Base-by-base conservation (phyloP, 2,113 vertebrate species). In the Bucco capensis region DNA sequence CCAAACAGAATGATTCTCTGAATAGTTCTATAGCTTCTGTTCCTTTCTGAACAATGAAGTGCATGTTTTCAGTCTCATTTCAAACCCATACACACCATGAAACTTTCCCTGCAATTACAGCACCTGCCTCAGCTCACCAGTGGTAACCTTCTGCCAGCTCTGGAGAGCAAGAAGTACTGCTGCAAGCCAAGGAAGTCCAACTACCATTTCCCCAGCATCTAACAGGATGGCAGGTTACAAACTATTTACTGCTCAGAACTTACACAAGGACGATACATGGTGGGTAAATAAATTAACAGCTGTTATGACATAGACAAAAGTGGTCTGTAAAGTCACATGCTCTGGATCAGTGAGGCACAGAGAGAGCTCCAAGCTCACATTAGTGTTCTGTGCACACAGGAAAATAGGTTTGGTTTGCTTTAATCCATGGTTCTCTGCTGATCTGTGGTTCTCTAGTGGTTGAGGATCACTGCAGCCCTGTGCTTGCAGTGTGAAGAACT, bases 171-270 rank as follows among this genome's bases (percentile, higher is more conserved):
- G 96, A 99, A 98, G 80, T 97, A 97, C 95, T 98, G 96, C 95
- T 98, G 88, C 96, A 98, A 98, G 87, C 94, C 98, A 71, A 98
- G 96, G 92, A 99, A 98, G 94, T 97, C 98, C 57, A 98, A 98
- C 97, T 99, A 98, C 75, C 98, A 96, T 67, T 98, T 99, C 13
- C 99, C 99, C 12, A 99, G 99, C 96, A 99, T 99, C 97, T 99
- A 97, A 97, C 56, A 17, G 21, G 77, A 30, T 19, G n/a, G 37
- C 38, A 76, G 51, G 58, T 46, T 14, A 54, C 46, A 73, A 93
- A 19, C 46, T 53, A 67, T 64, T 82, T 79, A 37, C 28, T 89
- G 40, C 31, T 85, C 33, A 14, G 40, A 42, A 42, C n/a, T n/a
- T n/a, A n/a, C 35, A 58, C 31, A 90, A 4, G 10, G 58, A 71